phyloP scores from a whole-genome alignment of 2,113 vertebrate genomes.

The Acanthochromis polyacanthus region DNA sequence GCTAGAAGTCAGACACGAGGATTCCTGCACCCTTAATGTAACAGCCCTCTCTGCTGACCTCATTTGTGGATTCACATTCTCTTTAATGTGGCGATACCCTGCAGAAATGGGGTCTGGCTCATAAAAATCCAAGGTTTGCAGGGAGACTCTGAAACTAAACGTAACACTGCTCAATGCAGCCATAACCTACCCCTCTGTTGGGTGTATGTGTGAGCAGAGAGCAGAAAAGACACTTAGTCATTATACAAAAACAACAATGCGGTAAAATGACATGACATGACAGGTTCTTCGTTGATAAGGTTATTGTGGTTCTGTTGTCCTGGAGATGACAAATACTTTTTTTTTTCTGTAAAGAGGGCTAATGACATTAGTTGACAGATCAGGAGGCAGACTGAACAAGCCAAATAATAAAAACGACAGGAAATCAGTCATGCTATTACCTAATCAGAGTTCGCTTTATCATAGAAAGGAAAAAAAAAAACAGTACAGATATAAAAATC shows the following conservation, averaged over 20 bases:
- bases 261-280: constrained; percentile 24
- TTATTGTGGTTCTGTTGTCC: constrained; percentile 11
- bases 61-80: constrained; percentile 65
- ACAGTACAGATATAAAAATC: constrained; percentile 12
- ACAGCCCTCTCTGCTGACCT: constrained; percentile 51
- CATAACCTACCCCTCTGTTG: constrained; percentile 25
- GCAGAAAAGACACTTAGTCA: constrained; percentile 10
- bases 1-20: constrained; percentile 38
- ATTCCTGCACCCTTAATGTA: constrained; percentile 47
- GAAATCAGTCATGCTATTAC: constrained; percentile 63
- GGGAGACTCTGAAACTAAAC: constrained; percentile 52
- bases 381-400: constrained; percentile 36
- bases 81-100: constrained; percentile 57
- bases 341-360: constrained; percentile 4
- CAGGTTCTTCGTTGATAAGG: not conserved
- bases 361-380: constrained; percentile 49
- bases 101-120: constrained; percentile 59
- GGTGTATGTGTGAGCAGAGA: constrained; percentile 30
- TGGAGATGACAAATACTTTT: constrained; percentile 2
- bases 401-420: constrained; percentile 42
- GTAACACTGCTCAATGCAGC: constrained; percentile 27
- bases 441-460: constrained; percentile 71
- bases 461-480: constrained; percentile 19
- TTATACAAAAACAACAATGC: constrained; percentile 2
- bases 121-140: constrained; percentile 53